A percentile compares a stretch with the other conserved stretches of the same genome.
These are phyloP conservation scores for Drosophila infuscata DNA, from an alignment of 2,888 invertebrate genomes.

Conservation along the genomic window DNA sequence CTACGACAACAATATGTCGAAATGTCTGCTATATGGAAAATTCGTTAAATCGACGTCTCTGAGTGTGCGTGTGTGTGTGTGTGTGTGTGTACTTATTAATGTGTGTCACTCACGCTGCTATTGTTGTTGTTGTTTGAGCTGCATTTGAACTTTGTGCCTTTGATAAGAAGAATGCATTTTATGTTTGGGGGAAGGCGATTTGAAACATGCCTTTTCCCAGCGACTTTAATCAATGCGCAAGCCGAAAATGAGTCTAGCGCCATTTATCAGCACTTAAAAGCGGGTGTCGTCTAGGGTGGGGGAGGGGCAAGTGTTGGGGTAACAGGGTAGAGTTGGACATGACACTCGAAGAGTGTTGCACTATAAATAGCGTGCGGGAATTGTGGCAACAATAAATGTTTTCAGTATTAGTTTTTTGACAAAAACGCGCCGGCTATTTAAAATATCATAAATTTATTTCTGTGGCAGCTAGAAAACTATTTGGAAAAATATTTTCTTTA, in stretches of 20 bases:
- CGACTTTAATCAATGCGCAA: slow-evolving; percentile 61
- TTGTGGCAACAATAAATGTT: slow-evolving; percentile 42
- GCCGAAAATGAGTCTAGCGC: slow-evolving; percentile 57
- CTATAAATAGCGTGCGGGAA: slow-evolving; percentile 56
- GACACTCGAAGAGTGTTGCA: slow-evolving; percentile 48
- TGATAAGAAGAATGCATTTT: slow-evolving; percentile 49
- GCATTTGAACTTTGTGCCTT: slow-evolving; percentile 54
- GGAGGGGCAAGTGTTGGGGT: not conserved
- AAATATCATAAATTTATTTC: slow-evolving; percentile 54
- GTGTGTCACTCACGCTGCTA: slow-evolving; percentile 42
- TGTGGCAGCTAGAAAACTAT: slow-evolving; percentile 29
- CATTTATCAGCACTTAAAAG: slow-evolving; percentile 72
- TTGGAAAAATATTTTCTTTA: slow-evolving; percentile 34
- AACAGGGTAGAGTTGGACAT: not conserved
- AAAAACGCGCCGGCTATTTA: slow-evolving; percentile 52
- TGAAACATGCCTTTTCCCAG: slow-evolving; percentile 23
- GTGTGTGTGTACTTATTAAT: slow-evolving; percentile 31
- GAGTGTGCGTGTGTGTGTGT: slow-evolving; percentile 17
- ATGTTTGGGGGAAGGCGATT: not conserved
- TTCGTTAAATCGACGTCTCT: slow-evolving; percentile 25
- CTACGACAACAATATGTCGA: slow-evolving; percentile 24
- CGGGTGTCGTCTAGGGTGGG: not conserved
- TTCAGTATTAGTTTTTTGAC: slow-evolving; percentile 23
- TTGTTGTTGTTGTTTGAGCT: slow-evolving; percentile 24
- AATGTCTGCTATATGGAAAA: slow-evolving; percentile 67